These are phyloP conservation scores for Notoglanidium macrostoma DNA, from an alignment of 2,797 vertebrate species.

Conservation along the genomic window DNA sequence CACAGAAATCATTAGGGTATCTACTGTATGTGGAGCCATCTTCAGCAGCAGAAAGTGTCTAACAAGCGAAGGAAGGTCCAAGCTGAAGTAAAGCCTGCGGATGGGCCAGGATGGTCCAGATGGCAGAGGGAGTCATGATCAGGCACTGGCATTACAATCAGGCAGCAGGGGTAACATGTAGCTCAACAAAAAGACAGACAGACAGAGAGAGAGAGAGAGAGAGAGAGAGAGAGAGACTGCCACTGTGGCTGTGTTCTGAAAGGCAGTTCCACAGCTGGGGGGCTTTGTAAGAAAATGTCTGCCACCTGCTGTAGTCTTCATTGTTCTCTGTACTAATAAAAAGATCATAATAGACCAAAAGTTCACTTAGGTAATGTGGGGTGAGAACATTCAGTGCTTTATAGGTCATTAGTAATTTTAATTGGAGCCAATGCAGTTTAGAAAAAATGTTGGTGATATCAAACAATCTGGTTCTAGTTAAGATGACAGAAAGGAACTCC, in stretches of 20 bases:
- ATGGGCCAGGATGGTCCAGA: not conserved
- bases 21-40: no score
- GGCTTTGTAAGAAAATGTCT: slow-evolving; percentile 2
- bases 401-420: slow-evolving; percentile 6
- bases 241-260: not conserved
- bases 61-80: not conserved
- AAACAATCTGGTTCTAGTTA: not conserved
- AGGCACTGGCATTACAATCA: not conserved
- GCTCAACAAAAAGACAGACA: not conserved
- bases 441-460: not conserved
- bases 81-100: not conserved
- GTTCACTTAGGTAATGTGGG: not conserved
- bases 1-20: not conserved
- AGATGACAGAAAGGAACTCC: not conserved
- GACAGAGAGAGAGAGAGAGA: not conserved
- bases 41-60: no score
- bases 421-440: not conserved
- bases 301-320: not conserved
- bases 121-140: not conserved
- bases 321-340: not conserved
- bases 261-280: slow-evolving; percentile 3
- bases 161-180: not conserved
- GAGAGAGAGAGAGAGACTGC: not conserved
- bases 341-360: not conserved
- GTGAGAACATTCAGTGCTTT: not conserved